Conservation (phyloP, 2,888 invertebrate genomes). For the Leptinotarsa rubiginosa region DNA sequence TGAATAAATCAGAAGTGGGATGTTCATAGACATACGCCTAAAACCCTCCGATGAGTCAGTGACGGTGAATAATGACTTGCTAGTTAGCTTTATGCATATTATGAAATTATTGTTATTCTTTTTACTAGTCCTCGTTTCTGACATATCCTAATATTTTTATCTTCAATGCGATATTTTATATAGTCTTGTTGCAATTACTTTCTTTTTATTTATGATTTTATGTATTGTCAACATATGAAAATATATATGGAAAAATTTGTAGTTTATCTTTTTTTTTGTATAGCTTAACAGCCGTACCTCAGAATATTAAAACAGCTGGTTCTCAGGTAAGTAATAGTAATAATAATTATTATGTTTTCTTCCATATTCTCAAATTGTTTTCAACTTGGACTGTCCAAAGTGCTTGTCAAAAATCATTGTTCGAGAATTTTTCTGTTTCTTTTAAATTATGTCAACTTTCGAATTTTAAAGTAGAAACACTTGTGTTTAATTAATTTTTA, state of each 20-base stretch:
- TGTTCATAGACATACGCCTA: neutral
- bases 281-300: too few species aligned
- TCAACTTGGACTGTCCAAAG: too few species aligned
- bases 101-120: neutral
- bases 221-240: constrained; percentile 27
- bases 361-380: too few species aligned
- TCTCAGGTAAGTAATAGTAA: too few species aligned
- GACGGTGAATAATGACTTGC: neutral
- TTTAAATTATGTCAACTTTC: too few species aligned
- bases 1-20: neutral
- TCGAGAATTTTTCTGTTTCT: too few species aligned
- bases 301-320: too few species aligned
- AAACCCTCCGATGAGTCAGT: neutral
- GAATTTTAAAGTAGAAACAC: too few species aligned
- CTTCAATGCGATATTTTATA: constrained; percentile 31
- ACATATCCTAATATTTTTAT: constrained; percentile 25
- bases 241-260: constrained; percentile 29
- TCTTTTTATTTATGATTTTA: constrained; percentile 37
- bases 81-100: constrained; percentile 1
- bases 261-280: neutral
- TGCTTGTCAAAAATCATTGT: too few species aligned
- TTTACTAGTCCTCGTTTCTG: constrained; percentile 21
- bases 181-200: constrained; percentile 31
- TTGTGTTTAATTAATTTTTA: too few species aligned
- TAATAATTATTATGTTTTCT: too few species aligned